phyloP scores from a whole-genome alignment of 2,113 vertebrate species.

The Melanostigma gelatinosum region DNA sequence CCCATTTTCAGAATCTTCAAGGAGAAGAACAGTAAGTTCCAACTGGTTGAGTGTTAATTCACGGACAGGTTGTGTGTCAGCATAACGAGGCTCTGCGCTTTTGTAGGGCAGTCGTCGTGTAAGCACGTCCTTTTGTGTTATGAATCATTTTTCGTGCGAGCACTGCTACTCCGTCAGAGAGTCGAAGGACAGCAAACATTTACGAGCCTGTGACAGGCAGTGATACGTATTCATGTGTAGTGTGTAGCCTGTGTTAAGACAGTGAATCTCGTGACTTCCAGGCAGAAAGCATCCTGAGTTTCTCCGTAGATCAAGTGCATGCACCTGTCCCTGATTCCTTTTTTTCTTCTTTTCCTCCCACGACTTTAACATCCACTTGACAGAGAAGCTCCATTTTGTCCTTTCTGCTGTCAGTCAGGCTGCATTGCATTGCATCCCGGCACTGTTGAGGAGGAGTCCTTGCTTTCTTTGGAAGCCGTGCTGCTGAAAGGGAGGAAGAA shows the following conservation, averaged over 20 bases:
- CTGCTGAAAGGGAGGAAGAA: constrained; percentile 40
- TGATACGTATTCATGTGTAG: constrained; percentile 1
- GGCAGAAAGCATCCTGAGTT: constrained; percentile 9
- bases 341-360: constrained; percentile 17
- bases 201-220: constrained; percentile 7
- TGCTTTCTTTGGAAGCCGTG: constrained; percentile 58
- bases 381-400: constrained; percentile 57
- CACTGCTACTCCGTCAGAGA: constrained; percentile 3
- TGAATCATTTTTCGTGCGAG: constrained; percentile 21
- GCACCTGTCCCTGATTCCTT: constrained; percentile 20
- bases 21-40: constrained; percentile 91
- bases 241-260: neutral
- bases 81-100: constrained; percentile 16
- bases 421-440: constrained; percentile 38
- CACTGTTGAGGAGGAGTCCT: constrained; percentile 53
- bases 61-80: constrained; percentile 31
- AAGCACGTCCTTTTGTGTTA: constrained; percentile 31
- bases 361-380: constrained; percentile 50
- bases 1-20: constrained; percentile 97
- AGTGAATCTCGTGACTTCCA: neutral
- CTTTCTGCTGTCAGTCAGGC: constrained; percentile 63
- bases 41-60: constrained; percentile 19
- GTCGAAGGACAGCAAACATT: neutral
- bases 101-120: constrained; percentile 30
- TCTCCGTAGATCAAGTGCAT: neutral